Conservation (phyloP, 1,140 invertebrate genomes). For the Pogonus chalceus region DNA sequence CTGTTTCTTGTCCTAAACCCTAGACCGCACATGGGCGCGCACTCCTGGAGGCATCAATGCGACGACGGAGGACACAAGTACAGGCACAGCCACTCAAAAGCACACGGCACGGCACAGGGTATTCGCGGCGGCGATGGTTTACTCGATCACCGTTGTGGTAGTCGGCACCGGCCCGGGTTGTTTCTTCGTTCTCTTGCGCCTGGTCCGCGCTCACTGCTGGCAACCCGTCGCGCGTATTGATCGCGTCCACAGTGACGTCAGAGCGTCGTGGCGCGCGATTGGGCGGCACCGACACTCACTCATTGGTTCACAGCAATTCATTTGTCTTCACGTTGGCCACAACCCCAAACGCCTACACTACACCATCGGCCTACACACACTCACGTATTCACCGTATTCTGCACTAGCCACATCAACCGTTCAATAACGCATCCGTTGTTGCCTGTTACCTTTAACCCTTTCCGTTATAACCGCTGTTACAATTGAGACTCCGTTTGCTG, state of each 20-base stretch:
- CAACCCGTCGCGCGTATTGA: not conserved
- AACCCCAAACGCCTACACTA: not conserved
- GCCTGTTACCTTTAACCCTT: too few relatives aligned
- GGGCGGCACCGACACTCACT: not conserved
- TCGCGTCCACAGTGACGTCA: not conserved
- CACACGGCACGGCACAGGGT: slow-evolving; percentile 7
- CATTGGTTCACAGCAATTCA: not conserved
- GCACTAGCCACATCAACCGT: not conserved
- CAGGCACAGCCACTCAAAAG: slow-evolving; percentile 17
- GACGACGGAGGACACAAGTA: not conserved
- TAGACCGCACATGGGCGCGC: slow-evolving; percentile 80
- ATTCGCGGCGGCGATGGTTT: not conserved
- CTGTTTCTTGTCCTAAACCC: slow-evolving; percentile 89
- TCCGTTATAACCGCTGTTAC: too few relatives aligned
- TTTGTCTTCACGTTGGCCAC: not conserved
- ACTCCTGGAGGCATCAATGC: slow-evolving; percentile 12
- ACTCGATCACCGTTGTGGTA: not conserved
- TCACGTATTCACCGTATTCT: not conserved
- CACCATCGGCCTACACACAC: not conserved
- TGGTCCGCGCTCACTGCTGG: not conserved
- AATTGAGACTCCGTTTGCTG: too few relatives aligned
- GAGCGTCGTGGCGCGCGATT: not conserved
- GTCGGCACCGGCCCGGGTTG: not conserved
- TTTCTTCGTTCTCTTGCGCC: not conserved
- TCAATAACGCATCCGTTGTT: not conserved